phyloP scores from a whole-genome alignment of 2,797 vertebrate genomes.

The Siniperca scherzeri region DNA sequence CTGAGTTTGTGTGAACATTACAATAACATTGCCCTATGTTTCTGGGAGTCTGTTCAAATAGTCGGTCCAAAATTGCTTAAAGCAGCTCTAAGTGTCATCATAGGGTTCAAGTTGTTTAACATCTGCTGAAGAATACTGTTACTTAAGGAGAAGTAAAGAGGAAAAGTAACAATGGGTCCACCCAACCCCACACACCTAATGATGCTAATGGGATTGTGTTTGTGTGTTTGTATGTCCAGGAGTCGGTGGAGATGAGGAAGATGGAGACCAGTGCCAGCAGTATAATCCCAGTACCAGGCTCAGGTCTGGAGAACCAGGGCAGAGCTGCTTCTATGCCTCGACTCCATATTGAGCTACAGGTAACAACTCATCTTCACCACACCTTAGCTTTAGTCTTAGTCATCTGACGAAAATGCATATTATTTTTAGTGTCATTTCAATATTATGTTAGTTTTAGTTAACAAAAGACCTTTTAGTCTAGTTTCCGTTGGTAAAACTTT shows the following conservation, averaged over 20 bases:
- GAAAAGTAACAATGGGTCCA: neutral
- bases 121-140: neutral
- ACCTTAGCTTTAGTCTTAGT: neutral
- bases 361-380: constrained; percentile 58
- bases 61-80: neutral
- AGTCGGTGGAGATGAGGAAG: constrained; percentile 91
- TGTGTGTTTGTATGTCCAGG: constrained; percentile 77
- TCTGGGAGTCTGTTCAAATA: neutral
- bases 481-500: neutral
- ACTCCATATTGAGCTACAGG: constrained; percentile 92
- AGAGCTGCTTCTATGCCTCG: constrained; percentile 95
- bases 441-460: neutral
- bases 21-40: neutral
- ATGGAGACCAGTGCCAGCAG: constrained; percentile 87
- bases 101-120: neutral
- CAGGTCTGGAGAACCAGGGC: constrained; percentile 92
- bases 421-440: neutral
- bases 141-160: too few relatives aligned
- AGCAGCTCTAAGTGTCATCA: neutral
- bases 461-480: neutral
- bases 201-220: neutral
- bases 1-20: neutral
- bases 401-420: neutral
- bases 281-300: constrained; percentile 78
- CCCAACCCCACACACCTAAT: neutral